phyloP scores from a whole-genome alignment of 2,113 vertebrate genomes.

The Laterallus jamaicensis region DNA sequence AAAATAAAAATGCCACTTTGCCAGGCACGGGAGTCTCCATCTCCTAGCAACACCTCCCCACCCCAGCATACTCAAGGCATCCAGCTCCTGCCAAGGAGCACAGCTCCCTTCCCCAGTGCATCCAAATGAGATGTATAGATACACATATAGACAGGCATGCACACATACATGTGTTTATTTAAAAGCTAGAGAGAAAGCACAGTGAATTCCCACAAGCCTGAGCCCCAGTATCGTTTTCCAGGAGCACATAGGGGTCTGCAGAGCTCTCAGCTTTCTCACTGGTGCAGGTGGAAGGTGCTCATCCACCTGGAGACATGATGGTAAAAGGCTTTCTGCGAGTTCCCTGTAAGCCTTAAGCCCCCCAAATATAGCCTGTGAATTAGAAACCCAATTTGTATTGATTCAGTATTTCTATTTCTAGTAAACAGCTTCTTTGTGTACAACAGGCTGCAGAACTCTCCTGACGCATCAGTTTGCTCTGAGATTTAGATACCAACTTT shows the following conservation, averaged over 20 bases:
- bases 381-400: background rate
- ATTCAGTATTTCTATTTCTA: background rate
- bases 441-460: background rate
- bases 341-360: background rate
- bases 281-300: background rate
- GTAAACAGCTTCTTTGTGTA: background rate
- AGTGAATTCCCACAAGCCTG: background rate
- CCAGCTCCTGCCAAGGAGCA: background rate
- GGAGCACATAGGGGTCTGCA: background rate
- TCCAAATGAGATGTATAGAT: fast-evolving
- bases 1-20: conserved; percentile 12
- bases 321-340: background rate
- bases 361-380: background rate
- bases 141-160: background rate
- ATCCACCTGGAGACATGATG: background rate
- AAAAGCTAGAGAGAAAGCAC: background rate
- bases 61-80: background rate
- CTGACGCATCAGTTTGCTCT: fast-evolving
- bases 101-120: background rate
- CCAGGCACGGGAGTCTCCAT: conserved; percentile 38
- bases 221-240: background rate
- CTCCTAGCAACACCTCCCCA: conserved; percentile 58
- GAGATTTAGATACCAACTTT: background rate
- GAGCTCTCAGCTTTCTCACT: background rate
- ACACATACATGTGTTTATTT: background rate